Evolutionary conservation across 2,797 vertebrate species (phyloP).

Genomic region (Chrysocyon brachyurus): DNA sequence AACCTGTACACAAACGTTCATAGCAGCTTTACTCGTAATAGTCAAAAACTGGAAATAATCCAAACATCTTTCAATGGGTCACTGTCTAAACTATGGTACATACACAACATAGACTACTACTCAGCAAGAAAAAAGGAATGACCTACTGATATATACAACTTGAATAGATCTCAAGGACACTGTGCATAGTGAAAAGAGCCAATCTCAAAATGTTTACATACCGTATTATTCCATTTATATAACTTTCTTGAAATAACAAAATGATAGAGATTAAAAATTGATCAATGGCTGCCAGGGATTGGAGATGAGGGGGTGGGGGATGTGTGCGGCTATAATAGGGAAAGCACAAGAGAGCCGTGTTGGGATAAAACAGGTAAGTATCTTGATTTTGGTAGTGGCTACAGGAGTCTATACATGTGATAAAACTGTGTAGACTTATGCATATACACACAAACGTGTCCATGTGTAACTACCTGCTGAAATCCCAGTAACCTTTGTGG

Average conservation of each 20-base stretch:
- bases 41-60: neutral
- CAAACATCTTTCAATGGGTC: neutral
- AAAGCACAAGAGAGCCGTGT: neutral
- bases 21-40: neutral
- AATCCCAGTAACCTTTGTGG: neutral
- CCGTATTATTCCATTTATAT: neutral
- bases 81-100: neutral
- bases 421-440: neutral
- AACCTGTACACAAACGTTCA: neutral
- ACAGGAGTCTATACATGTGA: neutral
- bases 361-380: neutral
- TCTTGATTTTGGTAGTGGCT: neutral
- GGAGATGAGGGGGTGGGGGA: neutral
- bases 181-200: neutral
- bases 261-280: neutral
- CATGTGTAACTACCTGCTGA: neutral
- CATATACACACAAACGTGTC: neutral
- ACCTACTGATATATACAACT: neutral
- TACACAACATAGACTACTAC: neutral
- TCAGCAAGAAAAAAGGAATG: neutral
- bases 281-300: neutral
- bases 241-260: slow-evolving; percentile 54
- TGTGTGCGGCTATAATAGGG: neutral
- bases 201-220: neutral
- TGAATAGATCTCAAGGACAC: neutral